phyloP scores from a whole-genome alignment of 2,113 vertebrate genomes.

The Xiphophorus couchianus region DNA sequence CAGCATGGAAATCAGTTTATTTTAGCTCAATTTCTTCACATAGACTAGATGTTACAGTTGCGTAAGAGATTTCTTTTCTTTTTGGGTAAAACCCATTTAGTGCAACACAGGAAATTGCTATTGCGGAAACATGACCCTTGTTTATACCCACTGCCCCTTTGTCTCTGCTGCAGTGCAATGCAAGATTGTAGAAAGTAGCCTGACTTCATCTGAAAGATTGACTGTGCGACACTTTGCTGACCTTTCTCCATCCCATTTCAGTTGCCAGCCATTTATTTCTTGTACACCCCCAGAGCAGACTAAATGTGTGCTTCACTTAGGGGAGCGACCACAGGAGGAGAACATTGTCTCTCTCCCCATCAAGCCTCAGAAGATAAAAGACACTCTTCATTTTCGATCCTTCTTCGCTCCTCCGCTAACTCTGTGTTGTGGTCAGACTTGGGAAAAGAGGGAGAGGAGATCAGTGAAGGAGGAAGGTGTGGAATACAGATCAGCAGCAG shows the following conservation, averaged over 20 bases:
- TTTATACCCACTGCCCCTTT: constrained; percentile 28
- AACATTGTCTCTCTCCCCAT: constrained; percentile 67
- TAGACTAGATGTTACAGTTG: not conserved
- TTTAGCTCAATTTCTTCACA: constrained; percentile 33
- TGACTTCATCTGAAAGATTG: constrained; percentile 59
- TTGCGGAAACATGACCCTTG: constrained; percentile 37
- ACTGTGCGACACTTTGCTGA: constrained; percentile 60
- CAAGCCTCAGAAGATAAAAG: constrained; percentile 68
- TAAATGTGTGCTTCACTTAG: constrained; percentile 61
- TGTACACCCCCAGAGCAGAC: constrained; percentile 40
- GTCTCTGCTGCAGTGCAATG: constrained; percentile 17
- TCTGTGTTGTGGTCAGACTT: constrained; percentile 65
- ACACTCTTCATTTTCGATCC: constrained; percentile 45
- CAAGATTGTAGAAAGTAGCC: constrained; percentile 33
- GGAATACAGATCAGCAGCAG: constrained; percentile 71
- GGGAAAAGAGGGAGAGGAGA: constrained; percentile 57
- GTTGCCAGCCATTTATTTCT: constrained; percentile 63
- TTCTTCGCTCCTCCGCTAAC: constrained; percentile 35
- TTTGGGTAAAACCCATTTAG: not conserved
- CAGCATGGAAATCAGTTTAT: constrained; percentile 60
- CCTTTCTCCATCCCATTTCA: constrained; percentile 64
- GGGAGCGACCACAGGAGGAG: constrained; percentile 51
- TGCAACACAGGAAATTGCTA: constrained; percentile 15
- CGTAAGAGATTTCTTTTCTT: not conserved
- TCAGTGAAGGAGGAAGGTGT: constrained; percentile 44